Evolutionary conservation across 2,113 vertebrate species (phyloP).

Genomic region (Elachura formosa): DNA sequence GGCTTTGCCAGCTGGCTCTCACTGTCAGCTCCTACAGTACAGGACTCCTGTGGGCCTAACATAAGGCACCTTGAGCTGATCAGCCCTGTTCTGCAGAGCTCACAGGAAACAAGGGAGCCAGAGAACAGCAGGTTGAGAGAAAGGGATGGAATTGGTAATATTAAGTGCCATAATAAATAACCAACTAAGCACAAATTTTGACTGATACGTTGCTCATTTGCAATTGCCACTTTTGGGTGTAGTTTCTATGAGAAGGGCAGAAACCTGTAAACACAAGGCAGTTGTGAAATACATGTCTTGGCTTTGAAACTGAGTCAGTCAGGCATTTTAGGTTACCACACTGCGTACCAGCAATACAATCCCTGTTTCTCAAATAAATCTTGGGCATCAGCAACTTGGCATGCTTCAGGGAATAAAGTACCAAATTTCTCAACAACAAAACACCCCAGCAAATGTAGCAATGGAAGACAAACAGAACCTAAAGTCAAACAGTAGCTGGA

Average conservation of each 20-base stretch:
- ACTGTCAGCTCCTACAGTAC: neutral
- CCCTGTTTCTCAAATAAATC: neutral
- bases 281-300: neutral
- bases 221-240: neutral
- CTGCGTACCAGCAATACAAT: neutral
- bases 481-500: neutral
- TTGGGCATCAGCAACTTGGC: neutral
- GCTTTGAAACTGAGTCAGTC: neutral
- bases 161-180: neutral
- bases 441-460: neutral
- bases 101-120: neutral
- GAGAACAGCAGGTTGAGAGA: neutral
- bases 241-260: neutral
- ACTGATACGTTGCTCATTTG: neutral
- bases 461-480: neutral
- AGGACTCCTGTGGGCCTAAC: neutral
- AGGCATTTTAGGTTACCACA: neutral
- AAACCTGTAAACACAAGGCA: neutral
- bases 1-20: neutral
- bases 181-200: neutral
- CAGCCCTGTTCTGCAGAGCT: neutral
- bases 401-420: neutral
- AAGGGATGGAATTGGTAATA: neutral
- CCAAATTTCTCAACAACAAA: neutral
- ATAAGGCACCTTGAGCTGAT: neutral